Conservation (phyloP, 2,113 vertebrate species). For the Suncus etruscus region DNA sequence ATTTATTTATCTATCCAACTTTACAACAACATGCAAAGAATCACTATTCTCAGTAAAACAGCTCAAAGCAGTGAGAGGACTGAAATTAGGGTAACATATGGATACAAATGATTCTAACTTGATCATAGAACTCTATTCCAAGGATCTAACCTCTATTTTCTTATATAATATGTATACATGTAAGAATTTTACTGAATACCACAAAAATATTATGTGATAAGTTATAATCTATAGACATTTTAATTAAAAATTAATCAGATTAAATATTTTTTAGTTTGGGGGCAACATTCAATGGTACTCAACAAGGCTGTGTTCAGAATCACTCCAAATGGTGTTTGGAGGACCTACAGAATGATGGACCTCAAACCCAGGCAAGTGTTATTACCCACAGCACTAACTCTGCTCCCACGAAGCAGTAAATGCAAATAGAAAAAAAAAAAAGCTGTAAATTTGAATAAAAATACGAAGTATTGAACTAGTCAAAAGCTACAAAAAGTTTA, state of each 20-base stretch:
- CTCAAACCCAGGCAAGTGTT: no score
- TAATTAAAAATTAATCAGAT: neutral
- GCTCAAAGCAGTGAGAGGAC: neutral
- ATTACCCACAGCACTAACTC: no score
- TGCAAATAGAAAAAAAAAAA: slow-evolving; percentile 54
- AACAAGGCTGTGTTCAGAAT: no score
- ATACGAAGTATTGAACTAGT: slow-evolving; percentile 29
- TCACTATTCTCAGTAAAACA: neutral
- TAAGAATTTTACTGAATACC: slow-evolving; percentile 11
- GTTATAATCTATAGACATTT: slow-evolving; percentile 23
- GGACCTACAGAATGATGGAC: no score
- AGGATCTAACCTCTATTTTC: neutral
- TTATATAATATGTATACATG: slow-evolving; percentile 13
- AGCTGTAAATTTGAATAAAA: neutral
- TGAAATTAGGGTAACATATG: neutral
- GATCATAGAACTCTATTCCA: neutral
- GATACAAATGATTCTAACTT: neutral
- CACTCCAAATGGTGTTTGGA: no score
- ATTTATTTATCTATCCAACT: neutral
- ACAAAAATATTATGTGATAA: slow-evolving; percentile 26
- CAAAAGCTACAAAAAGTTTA: neutral
- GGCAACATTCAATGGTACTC: no score
- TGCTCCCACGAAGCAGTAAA: slow-evolving; percentile 3
- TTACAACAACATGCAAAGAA: slow-evolving; percentile 21
- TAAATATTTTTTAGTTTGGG: slow-evolving; percentile 41